Conservation (phyloP, 2,797 vertebrate species). For the Lepus townsendii region DNA sequence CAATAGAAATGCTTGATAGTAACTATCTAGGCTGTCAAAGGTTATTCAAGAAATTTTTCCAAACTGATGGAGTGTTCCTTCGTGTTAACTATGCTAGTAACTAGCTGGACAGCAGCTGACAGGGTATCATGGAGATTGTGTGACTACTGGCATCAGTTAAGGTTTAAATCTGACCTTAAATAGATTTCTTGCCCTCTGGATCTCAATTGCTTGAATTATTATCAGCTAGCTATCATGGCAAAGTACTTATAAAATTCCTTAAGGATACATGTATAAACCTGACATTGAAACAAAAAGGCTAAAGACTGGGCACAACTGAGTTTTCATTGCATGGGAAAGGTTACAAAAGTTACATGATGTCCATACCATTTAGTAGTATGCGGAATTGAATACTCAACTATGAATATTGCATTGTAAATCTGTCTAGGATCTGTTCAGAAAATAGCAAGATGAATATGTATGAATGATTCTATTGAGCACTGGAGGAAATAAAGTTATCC, state of each 20-base stretch:
- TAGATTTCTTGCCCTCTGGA: slow-evolving; percentile 52
- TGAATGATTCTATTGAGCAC: not conserved
- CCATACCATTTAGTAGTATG: not conserved
- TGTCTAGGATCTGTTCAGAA: not conserved
- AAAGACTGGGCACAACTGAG: not conserved
- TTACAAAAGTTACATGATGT: not conserved
- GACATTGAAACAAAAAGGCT: not conserved
- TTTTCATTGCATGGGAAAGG: not conserved
- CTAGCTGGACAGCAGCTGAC: slow-evolving; percentile 41
- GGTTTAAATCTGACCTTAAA: slow-evolving; percentile 49
- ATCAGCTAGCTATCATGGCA: slow-evolving; percentile 2
- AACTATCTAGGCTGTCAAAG: slow-evolving; percentile 39
- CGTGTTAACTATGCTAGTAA: not conserved
- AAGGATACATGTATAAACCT: not conserved
- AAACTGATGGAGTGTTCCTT: slow-evolving; percentile 3
- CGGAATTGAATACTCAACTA: not conserved
- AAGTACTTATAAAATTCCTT: not conserved
- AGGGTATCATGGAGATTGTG: slow-evolving; percentile 44
- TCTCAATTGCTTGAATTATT: slow-evolving; percentile 50
- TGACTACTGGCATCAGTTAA: not conserved
- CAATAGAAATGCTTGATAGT: slow-evolving; percentile 38
- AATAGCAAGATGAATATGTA: not conserved
- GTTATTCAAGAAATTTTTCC: slow-evolving; percentile 58
- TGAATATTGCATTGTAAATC: not conserved
- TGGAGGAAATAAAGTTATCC: not conserved